phyloP scores from a whole-genome alignment of 2,888 invertebrate genomes.

The Sepioteuthis lessoniana region DNA sequence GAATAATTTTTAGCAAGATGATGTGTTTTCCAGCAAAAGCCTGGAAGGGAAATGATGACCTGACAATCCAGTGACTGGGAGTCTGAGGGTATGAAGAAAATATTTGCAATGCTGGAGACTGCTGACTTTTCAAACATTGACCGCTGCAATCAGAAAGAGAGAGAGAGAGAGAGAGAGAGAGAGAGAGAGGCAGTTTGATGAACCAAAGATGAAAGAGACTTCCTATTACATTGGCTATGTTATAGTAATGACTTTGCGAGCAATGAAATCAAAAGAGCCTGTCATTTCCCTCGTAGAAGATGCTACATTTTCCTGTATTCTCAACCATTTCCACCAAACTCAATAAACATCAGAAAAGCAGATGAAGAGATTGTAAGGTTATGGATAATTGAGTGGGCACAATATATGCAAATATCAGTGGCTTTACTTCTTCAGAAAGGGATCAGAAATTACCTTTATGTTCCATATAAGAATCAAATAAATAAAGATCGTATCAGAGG shows the following conservation, averaged over 20 bases:
- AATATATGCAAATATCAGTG: background rate
- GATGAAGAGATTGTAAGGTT: background rate
- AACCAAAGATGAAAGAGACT: slow-evolving; percentile 4
- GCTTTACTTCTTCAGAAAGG: background rate
- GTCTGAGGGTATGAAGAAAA: background rate
- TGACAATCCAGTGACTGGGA: too few relatives aligned
- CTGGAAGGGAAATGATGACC: background rate
- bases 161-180: background rate
- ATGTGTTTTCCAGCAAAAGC: background rate
- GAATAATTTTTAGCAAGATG: background rate
- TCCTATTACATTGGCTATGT: background rate
- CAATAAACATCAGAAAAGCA: background rate
- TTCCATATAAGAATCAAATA: background rate
- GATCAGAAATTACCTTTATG: background rate
- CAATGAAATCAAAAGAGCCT: background rate
- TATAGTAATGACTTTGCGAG: background rate
- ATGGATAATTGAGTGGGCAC: background rate
- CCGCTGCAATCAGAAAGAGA: background rate
- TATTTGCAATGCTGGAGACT: background rate
- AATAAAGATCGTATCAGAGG: background rate
- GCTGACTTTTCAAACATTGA: background rate
- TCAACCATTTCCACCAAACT: background rate
- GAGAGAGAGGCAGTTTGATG: background rate
- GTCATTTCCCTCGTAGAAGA: background rate
- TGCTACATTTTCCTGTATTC: background rate